These are phyloP conservation scores for Pararge aegeria DNA, from an alignment of 1,140 invertebrate genomes.

Conservation along the genomic window DNA sequence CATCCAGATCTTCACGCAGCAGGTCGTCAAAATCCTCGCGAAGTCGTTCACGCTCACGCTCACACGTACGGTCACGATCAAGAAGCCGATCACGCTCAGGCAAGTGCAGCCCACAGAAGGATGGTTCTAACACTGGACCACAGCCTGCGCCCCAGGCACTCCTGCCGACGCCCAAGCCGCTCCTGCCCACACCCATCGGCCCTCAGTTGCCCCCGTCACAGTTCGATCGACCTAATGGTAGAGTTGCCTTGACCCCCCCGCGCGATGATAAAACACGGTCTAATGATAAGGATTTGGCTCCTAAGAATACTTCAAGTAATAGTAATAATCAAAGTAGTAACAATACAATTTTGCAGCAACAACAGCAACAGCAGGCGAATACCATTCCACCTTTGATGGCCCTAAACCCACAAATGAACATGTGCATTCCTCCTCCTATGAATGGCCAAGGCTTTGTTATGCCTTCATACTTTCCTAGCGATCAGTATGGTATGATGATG, in stretches of 20 bases:
- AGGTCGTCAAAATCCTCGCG: constrained; percentile 68
- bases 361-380: constrained; percentile 35
- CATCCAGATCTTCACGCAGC: constrained; percentile 62
- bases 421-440: constrained; percentile 58
- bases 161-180: constrained; percentile 67
- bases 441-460: constrained; percentile 58
- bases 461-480: constrained; percentile 57
- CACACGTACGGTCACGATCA: constrained; percentile 51
- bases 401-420: constrained; percentile 67
- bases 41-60: constrained; percentile 60
- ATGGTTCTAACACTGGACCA: constrained; percentile 49
- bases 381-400: constrained; percentile 65
- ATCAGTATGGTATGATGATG: constrained; percentile 70
- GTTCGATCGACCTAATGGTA: constrained; percentile 39
- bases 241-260: constrained; percentile 38
- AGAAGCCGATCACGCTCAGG: constrained; percentile 76
- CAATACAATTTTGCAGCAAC: constrained; percentile 31
- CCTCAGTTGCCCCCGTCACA: constrained; percentile 47
- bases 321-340: constrained; percentile 31
- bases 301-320: constrained; percentile 36
- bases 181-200: constrained; percentile 62
- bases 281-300: constrained; percentile 29
- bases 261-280: constrained; percentile 33
- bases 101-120: constrained; percentile 77
- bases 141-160: constrained; percentile 60